Evolutionary conservation across 2,797 vertebrate genomes (phyloP).

Genomic region (Enteromius viviparus): DNA sequence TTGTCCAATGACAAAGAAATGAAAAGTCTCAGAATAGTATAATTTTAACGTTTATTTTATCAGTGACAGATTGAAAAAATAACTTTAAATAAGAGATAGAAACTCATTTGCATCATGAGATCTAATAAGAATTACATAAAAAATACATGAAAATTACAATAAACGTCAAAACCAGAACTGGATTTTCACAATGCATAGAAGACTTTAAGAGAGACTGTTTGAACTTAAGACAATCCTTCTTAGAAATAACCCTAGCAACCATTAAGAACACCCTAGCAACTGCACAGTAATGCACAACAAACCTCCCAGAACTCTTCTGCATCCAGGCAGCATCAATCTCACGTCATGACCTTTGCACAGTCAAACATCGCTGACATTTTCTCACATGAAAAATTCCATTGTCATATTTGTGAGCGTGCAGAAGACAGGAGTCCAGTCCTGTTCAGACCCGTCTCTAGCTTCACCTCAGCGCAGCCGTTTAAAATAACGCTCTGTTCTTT

Average conservation of each 20-base stretch:
- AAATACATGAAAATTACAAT: not conserved
- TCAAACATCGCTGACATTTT: not conserved
- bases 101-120: not conserved
- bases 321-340: not conserved
- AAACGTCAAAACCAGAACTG: not conserved
- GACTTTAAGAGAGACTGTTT: not conserved
- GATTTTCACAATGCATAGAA: not conserved
- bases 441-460: not conserved
- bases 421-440: not conserved
- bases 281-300: not conserved
- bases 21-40: no score
- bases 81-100: no score
- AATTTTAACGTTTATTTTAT: no score
- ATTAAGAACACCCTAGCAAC: not conserved
- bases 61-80: no score
- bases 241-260: constrained; percentile 1
- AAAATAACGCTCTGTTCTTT: constrained; percentile 11
- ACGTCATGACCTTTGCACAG: not conserved
- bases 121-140: not conserved
- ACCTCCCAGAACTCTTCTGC: no score
- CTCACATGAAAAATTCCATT: not conserved
- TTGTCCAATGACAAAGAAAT: no score
- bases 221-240: not conserved
- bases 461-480: not conserved
- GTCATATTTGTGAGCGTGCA: not conserved